A percentile compares a stretch with the other conserved stretches of the same genome.
Conservation (phyloP, 2,888 invertebrate genomes). For the Eristalinus aeneus region DNA sequence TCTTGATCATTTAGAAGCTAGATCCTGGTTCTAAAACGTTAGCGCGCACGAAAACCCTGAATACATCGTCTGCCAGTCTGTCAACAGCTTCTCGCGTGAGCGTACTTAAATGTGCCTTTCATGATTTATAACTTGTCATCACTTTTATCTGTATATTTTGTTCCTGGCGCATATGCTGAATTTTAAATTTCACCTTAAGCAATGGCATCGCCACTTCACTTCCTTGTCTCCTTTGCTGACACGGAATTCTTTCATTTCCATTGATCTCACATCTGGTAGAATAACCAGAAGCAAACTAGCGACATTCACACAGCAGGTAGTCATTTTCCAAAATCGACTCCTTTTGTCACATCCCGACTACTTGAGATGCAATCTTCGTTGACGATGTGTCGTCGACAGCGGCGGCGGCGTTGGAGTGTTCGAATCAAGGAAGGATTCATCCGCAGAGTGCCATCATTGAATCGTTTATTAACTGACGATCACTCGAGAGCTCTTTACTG, state of each 20-base stretch:
- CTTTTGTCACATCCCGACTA: slow-evolving; percentile 2
- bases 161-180: not conserved
- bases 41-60: too few species aligned
- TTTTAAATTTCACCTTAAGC: not conserved
- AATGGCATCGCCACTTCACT: not conserved
- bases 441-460: not conserved
- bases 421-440: slow-evolving; percentile 25
- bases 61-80: too few species aligned
- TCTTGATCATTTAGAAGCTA: too few species aligned
- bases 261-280: not conserved
- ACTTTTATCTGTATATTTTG: not conserved
- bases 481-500: not conserved
- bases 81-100: too few species aligned
- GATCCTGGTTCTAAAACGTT: too few species aligned
- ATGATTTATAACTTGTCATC: not conserved
- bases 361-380: slow-evolving; percentile 45
- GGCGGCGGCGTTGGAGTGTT: not conserved
- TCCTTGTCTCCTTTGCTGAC: too few species aligned
- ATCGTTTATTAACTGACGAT: slow-evolving; percentile 5
- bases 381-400: not conserved
- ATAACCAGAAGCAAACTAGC: not conserved
- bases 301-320: not conserved
- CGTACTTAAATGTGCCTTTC: too few species aligned
- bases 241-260: not conserved
- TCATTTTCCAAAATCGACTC: not conserved